Percentiles rank a stretch among this genome's conserved stretches.
phyloP scores from a whole-genome alignment of 2,888 invertebrate species.

The Nebria brevicollis region DNA sequence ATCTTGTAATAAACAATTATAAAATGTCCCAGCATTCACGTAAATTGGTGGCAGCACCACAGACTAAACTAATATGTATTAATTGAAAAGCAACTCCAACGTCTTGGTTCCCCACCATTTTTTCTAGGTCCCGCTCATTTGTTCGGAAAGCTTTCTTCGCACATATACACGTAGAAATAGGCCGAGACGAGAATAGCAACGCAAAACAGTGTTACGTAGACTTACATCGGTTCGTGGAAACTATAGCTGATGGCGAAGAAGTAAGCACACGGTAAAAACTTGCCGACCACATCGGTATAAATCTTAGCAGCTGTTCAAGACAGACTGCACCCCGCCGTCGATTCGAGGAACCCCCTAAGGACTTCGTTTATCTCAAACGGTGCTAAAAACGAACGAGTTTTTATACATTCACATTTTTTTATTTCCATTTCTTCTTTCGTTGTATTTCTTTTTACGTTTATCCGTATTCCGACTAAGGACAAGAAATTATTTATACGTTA shows the following conservation, averaged over 20 bases:
- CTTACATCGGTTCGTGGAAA: conserved; percentile 3
- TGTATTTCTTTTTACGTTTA: conserved; percentile 33
- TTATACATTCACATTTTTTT: conserved; percentile 13
- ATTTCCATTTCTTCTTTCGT: conserved; percentile 26
- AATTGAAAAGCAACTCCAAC: conserved; percentile 21
- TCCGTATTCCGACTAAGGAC: conserved; percentile 17
- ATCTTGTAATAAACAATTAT: neutral
- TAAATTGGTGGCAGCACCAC: neutral
- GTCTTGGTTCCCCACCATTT: conserved; percentile 17
- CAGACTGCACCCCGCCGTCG: conserved; percentile 5
- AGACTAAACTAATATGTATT: conserved; percentile 12
- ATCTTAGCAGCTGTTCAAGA: conserved; percentile 31
- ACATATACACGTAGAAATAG: neutral
- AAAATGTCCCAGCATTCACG: neutral
- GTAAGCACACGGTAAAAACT: conserved; percentile 36
- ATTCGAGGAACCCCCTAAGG: conserved; percentile 25
- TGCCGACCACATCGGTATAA: conserved; percentile 29
- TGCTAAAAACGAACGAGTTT: conserved; percentile 36
- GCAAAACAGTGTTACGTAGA: neutral
- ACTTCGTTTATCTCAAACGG: conserved; percentile 39
- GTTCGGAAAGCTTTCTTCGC: conserved; percentile 34
- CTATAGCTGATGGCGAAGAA: conserved; percentile 22
- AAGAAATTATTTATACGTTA: conserved; percentile 44
- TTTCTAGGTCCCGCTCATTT: conserved; percentile 33
- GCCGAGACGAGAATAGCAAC: neutral